Percentiles rank a stretch among this genome's conserved stretches.
Conservation (phyloP, 2,888 invertebrate genomes). For the Schizotus pectinicornis region DNA sequence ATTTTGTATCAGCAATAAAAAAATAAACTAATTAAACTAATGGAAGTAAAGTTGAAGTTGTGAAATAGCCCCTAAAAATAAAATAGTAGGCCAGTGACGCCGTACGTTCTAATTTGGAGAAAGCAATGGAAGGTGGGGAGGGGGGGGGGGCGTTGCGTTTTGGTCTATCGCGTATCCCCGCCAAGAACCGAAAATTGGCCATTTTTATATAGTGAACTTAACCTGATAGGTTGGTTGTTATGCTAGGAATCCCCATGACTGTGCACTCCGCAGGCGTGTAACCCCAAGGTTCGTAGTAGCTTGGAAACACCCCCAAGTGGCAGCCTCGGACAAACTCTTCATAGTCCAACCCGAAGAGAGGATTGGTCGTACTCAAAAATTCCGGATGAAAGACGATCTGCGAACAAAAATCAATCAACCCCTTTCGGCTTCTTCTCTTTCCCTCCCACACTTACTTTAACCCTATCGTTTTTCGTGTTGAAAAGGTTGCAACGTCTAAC, state of each 20-base stretch:
- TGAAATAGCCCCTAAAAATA: too few species aligned
- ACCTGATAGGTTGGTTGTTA: slow-evolving; percentile 96
- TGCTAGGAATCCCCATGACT: slow-evolving; percentile 99
- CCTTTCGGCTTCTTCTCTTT: not conserved
- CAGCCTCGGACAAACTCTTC: slow-evolving; percentile 99
- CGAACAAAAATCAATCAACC: slow-evolving; percentile 1
- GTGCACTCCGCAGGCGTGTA: slow-evolving; percentile 99
- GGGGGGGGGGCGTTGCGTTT: too few species aligned
- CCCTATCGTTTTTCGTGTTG: slow-evolving; percentile 91
- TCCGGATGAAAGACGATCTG: slow-evolving; percentile 99
- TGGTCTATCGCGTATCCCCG: too few species aligned
- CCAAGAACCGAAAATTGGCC: too few species aligned
- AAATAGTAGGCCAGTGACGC: too few species aligned
- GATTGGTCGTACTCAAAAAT: slow-evolving; percentile 96
- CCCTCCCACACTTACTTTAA: slow-evolving; percentile 68
- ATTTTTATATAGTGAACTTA: not conserved
- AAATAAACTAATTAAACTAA: too few species aligned
- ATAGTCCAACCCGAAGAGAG: slow-evolving; percentile 96
- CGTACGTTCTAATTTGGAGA: too few species aligned
- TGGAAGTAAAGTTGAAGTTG: too few species aligned
- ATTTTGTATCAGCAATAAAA: too few species aligned
- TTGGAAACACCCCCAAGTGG: slow-evolving; percentile 98
- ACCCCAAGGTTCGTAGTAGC: slow-evolving; percentile 99
- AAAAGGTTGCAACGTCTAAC: slow-evolving; percentile 93
- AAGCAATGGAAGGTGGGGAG: too few species aligned